phyloP scores from a whole-genome alignment of 2,113 vertebrate genomes.

The Scartelaos histophorus region DNA sequence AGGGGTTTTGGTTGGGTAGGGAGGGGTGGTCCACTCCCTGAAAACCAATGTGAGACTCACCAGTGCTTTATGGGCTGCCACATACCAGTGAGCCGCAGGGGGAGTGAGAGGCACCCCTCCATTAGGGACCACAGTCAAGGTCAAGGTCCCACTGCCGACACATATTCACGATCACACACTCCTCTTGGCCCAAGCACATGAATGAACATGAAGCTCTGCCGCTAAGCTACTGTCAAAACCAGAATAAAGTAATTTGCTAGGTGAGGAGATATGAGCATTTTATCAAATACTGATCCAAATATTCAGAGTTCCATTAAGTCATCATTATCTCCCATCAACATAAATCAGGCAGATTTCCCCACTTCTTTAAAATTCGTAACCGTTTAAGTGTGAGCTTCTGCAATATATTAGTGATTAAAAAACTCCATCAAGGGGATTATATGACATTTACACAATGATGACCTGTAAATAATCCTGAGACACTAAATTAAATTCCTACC shows the following conservation, averaged over 20 bases:
- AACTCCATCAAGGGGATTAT: not conserved
- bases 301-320: not conserved
- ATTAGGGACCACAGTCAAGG: conserved; percentile 75
- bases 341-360: not conserved
- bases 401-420: not conserved
- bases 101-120: conserved; percentile 68
- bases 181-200: conserved; percentile 20
- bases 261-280: not conserved
- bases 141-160: conserved; percentile 61
- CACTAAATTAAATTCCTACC: not conserved
- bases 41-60: conserved; percentile 76
- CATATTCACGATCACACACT: conserved; percentile 21
- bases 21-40: conserved; percentile 71
- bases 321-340: not conserved
- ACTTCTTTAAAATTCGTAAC: not conserved
- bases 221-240: conserved; percentile 6
- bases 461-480: not conserved
- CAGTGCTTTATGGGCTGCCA: conserved; percentile 78
- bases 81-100: conserved; percentile 64
- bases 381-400: not conserved
- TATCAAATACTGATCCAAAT: not conserved
- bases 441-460: not conserved
- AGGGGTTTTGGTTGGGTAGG: conserved; percentile 21
- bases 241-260: not conserved
- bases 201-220: conserved; percentile 24